These are phyloP conservation scores for Spatulosminthurus flaviceps DNA, from an alignment of 2,888 invertebrate species.

Conservation along the genomic window DNA sequence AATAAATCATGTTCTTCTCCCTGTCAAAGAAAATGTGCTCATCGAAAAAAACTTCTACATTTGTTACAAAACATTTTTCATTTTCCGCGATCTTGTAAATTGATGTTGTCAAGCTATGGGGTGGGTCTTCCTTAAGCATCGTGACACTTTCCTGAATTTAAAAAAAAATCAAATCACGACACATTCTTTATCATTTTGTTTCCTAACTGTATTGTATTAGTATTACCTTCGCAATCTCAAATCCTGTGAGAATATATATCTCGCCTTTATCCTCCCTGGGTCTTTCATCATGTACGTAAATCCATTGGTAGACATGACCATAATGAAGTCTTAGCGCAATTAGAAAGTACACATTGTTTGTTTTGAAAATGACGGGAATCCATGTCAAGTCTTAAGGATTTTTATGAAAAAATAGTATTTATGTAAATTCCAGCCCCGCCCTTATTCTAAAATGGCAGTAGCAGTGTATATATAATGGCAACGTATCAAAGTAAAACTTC, in stretches of 20 bases:
- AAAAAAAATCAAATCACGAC: background rate
- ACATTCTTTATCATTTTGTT: too few species aligned
- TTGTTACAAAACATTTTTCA: background rate
- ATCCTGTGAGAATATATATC: background rate
- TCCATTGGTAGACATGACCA: background rate
- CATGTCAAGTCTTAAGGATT: background rate
- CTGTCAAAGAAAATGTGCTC: background rate
- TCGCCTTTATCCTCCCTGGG: background rate
- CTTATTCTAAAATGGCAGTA: too few species aligned
- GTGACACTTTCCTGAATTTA: background rate
- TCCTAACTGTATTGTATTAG: background rate
- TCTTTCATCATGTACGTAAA: background rate
- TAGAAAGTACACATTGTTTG: background rate
- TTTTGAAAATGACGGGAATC: background rate
- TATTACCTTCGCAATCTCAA: background rate
- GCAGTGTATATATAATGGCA: too few species aligned
- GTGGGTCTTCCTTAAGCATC: background rate
- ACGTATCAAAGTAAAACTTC: too few species aligned
- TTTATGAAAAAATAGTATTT: too few species aligned
- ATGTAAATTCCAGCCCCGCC: too few species aligned
- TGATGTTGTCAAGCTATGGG: background rate
- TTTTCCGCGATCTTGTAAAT: background rate
- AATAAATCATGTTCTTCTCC: background rate
- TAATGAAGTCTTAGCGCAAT: background rate
- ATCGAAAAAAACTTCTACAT: background rate